A percentile compares a stretch with the other conserved stretches of the same genome.
Evolutionary conservation across 2,888 invertebrate genomes (phyloP).

Genomic region (Parascotia fuliginaria): DNA sequence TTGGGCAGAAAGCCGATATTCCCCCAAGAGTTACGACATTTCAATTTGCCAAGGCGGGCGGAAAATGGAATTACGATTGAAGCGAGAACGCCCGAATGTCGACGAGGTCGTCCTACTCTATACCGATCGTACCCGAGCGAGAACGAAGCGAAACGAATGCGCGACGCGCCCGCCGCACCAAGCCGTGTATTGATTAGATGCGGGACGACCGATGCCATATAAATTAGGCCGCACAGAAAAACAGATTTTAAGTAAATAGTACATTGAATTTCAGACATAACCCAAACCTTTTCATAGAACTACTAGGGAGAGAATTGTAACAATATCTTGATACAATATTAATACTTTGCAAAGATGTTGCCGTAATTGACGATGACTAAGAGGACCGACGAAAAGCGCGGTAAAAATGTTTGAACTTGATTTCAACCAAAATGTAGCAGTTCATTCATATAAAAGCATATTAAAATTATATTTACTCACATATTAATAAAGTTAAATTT

Average conservation of each 20-base stretch:
- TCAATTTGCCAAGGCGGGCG: conserved; percentile 87
- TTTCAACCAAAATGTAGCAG: neutral
- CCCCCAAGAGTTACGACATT: conserved; percentile 87
- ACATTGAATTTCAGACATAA: conserved; percentile 30
- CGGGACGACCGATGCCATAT: conserved; percentile 84
- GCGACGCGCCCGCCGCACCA: conserved; percentile 75
- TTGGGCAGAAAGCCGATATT: conserved; percentile 85
- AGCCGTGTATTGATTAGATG: conserved; percentile 85
- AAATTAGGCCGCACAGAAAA: conserved; percentile 84
- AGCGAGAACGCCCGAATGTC: conserved; percentile 77
- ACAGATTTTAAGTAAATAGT: conserved; percentile 63
- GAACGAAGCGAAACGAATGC: conserved; percentile 64
- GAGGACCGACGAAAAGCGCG: neutral
- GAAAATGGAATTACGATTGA: conserved; percentile 87
- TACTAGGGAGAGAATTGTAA: neutral
- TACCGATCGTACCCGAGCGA: conserved; percentile 62
- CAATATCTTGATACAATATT: too few relatives aligned
- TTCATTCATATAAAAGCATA: neutral
- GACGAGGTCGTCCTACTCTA: conserved; percentile 59
- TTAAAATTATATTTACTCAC: neutral
- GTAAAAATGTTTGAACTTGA: neutral
- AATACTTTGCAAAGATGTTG: too few relatives aligned
- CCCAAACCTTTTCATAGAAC: conserved; percentile 2
- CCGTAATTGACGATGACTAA: too few relatives aligned
- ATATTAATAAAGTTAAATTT: conserved; percentile 19